phyloP scores from a whole-genome alignment of 2,797 vertebrate genomes.

The Phaenicophaeus curvirostris region DNA sequence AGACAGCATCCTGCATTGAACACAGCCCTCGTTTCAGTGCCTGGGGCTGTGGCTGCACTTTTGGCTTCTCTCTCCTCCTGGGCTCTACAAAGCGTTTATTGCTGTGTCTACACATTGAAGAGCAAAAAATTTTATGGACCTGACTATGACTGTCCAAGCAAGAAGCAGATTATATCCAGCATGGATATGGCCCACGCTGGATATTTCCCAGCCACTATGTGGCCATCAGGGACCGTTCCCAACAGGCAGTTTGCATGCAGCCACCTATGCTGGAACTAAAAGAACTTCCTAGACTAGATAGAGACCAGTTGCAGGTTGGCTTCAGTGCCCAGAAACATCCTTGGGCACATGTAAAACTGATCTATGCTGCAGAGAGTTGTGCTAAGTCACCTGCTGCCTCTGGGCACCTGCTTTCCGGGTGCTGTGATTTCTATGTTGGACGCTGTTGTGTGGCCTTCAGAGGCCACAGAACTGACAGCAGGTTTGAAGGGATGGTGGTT shows the following conservation, averaged over 20 bases:
- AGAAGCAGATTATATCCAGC: not conserved
- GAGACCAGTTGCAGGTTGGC: not conserved
- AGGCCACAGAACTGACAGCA: not conserved
- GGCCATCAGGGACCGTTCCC: not conserved
- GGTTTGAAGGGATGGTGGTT: not conserved
- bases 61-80: not conserved
- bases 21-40: not conserved
- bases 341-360: not conserved
- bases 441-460: not conserved
- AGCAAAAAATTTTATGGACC: not conserved
- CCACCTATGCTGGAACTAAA: not conserved
- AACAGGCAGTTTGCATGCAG: not conserved
- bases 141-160: not conserved
- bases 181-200: rapidly evolving
- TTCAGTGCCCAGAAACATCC: not conserved
- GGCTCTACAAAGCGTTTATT: not conserved
- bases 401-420: not conserved
- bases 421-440: not conserved
- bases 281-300: not conserved
- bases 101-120: rapidly evolving
- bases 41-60: not conserved
- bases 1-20: not conserved
- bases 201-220: not conserved
- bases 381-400: not conserved
- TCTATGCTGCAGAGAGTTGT: rapidly evolving